Evolutionary conservation across 2,113 vertebrate genomes (phyloP), one percentile per base, ranked within the genome.

Genomic region (Emydura subglobosa): DNA sequence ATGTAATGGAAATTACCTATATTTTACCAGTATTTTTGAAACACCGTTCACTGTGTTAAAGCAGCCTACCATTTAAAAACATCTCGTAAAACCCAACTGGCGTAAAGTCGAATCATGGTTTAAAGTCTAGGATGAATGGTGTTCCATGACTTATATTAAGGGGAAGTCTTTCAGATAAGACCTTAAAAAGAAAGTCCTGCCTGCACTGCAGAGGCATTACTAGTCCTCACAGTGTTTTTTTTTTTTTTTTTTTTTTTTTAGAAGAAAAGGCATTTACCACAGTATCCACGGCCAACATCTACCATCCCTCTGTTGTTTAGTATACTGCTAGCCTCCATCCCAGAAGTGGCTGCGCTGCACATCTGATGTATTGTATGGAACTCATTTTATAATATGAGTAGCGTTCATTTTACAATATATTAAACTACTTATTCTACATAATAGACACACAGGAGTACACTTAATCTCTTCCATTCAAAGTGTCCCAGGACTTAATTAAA

Each of bases 331-430:
- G 24, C 1, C 27, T 82, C 49, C 11, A 74, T 21, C 39, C 39
- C n/a, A 57, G 14, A 1, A 65, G 6, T 31, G 21, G 51, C 29
- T 6, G 4, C 17, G 1, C 29, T 4, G 12, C 0, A 10, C 3
- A n/a, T 34, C 0, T 47, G 5, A 4, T 0, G n/a, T 44, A 25
- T 1, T 54, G 5, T 19, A 49, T 50, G 47, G 22, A 49, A 50
- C 14, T 31, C 76, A 29, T 49, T 79, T 49, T 50, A 29, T 25
- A 79, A 79, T 29, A 31, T 5, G 5, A 31, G 47, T 8, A 31
- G 24, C 14, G 29, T 50, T 12, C 50, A 50, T 50, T 50, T 50
- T 50, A 50, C 50, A 49, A 79, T 79, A 49, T 17, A 79, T 31
- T 50, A 79, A 78, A 44, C 44, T 78, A 72, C 44, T 17, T 79